A percentile compares a stretch with the other conserved stretches of the same genome.
phyloP scores from a whole-genome alignment of 2,888 invertebrate species.

The Chelonus formosanus region DNA sequence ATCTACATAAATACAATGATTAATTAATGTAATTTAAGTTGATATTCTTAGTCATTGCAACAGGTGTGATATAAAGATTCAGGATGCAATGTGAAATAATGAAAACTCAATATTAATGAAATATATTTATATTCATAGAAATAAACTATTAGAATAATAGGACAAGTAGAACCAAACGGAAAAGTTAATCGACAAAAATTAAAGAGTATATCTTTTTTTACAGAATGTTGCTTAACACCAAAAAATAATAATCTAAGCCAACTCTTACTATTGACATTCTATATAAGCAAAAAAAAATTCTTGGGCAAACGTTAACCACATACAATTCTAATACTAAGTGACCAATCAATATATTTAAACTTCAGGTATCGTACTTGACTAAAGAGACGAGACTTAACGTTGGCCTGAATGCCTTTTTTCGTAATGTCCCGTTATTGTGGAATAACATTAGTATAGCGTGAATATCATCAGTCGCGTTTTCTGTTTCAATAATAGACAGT shows the following conservation, averaged over 20 bases:
- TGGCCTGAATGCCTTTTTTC: conserved; percentile 60
- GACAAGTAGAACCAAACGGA: too few species aligned
- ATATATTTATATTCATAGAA: not conserved
- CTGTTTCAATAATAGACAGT: not conserved
- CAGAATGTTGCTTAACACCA: not conserved
- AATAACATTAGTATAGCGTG: conserved; percentile 46
- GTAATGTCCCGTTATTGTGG: conserved; percentile 54
- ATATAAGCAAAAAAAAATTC: too few species aligned
- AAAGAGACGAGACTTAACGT: conserved; percentile 34
- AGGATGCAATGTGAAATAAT: too few species aligned
- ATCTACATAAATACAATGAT: conserved; percentile 6
- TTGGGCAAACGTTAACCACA: not conserved
- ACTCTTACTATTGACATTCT: too few species aligned
- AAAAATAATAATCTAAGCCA: too few species aligned
- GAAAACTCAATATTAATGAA: too few species aligned
- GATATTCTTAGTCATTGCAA: too few species aligned
- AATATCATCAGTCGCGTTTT: not conserved
- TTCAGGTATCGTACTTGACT: conserved; percentile 30
- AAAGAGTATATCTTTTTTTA: not conserved
- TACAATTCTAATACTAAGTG: conserved; percentile 28
- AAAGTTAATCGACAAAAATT: too few species aligned
- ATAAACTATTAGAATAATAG: not conserved
- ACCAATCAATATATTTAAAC: conserved; percentile 32
- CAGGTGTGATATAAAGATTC: too few species aligned
- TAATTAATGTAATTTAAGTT: not conserved